These are phyloP conservation scores for Paralinhomoeus sp. DNA, from an alignment of 2,888 invertebrate genomes.

Conservation along the genomic window DNA sequence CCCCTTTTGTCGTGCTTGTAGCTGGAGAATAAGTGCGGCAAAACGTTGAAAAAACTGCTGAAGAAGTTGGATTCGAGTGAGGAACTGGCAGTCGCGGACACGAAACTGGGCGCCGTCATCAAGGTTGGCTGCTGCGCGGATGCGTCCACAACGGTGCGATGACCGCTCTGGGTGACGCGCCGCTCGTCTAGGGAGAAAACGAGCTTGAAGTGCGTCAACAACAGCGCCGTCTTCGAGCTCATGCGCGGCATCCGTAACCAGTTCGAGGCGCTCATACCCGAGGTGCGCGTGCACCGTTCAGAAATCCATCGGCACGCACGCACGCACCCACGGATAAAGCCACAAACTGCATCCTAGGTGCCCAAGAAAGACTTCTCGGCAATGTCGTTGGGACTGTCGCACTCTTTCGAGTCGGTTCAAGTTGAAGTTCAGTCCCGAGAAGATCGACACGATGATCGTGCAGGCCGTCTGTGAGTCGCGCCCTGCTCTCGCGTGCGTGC, in stretches of 20 bases:
- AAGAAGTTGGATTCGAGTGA: conserved; percentile 68
- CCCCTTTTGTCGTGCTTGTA: too few species aligned
- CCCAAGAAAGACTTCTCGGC: conserved; percentile 70
- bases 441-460: conserved; percentile 97
- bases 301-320: too few species aligned
- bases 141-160: too few species aligned
- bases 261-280: conserved; percentile 62
- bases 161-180: too few species aligned
- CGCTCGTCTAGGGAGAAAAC: conserved; percentile 71
- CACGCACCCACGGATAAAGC: too few species aligned
- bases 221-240: conserved; percentile 54
- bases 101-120: conserved; percentile 75
- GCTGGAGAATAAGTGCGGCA: conserved; percentile 46
- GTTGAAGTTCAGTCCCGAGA: conserved; percentile 92
- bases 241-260: conserved; percentile 87
- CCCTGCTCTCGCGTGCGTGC: background rate
- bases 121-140: conserved; percentile 42
- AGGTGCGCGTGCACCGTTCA: too few species aligned
- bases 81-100: conserved; percentile 71
- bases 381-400: conserved; percentile 78
- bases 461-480: conserved; percentile 44
- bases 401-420: conserved; percentile 61
- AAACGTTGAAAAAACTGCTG: conserved; percentile 68
- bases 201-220: conserved; percentile 59
- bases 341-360: too few species aligned